Evolutionary conservation across 1,140 invertebrate genomes (phyloP).

Genomic region (Hylaeus anthracinus): DNA sequence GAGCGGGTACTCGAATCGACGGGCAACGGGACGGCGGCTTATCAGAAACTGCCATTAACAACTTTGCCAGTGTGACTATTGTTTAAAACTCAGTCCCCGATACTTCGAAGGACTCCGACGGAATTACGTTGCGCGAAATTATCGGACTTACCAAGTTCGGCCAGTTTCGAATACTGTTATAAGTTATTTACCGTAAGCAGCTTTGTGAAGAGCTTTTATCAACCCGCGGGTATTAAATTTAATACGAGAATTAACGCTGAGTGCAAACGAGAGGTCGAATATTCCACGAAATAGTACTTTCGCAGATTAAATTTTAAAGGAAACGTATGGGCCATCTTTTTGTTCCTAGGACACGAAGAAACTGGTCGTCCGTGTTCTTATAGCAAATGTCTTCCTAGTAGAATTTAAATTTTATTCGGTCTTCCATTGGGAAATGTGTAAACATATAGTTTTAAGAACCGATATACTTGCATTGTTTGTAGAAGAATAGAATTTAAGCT

Average conservation of each 20-base stretch:
- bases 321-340: no score
- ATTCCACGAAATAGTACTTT: no score
- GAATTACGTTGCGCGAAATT: constrained; percentile 35
- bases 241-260: neutral
- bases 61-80: constrained; percentile 18
- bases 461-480: no score
- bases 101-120: neutral
- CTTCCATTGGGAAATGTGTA: no score
- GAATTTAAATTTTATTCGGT: no score
- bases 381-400: no score
- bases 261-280: no score
- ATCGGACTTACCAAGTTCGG: constrained; percentile 52
- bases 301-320: no score
- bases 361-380: no score
- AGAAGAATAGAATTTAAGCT: no score
- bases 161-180: constrained; percentile 38
- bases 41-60: constrained; percentile 19
- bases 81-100: constrained; percentile 17
- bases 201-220: constrained; percentile 52
- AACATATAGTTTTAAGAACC: no score
- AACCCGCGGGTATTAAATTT: constrained; percentile 52
- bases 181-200: constrained; percentile 60
- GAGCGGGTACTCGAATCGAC: neutral
- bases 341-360: no score
- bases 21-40: neutral